Evolutionary conservation across 2,888 invertebrate species (phyloP), one percentile per base, ranked within the genome.

Genomic region (Amitus sp.): DNA sequence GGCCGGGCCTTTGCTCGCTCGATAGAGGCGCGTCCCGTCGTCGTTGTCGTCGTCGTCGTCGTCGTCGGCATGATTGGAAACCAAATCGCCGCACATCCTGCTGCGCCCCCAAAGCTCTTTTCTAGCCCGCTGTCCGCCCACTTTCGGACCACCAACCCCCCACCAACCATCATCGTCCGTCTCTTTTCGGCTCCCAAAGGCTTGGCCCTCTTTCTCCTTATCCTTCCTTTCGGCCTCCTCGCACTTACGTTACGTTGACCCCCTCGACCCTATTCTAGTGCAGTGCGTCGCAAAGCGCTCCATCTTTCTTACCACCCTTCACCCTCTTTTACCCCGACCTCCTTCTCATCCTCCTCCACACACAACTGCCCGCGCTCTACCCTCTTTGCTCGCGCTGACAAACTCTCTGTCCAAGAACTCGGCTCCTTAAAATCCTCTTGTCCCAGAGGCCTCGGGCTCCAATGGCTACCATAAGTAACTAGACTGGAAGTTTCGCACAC

Each of bases 41-140:
- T 80, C 79, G 79, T n/a, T n/a, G n/a, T n/a, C n/a, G n/a, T n/a
- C n/a, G n/a, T n/a, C n/a, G n/a, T n/a, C n/a, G n/a, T n/a, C n/a
- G n/a, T n/a, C n/a, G n/a, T n/a, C n/a, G n/a, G n/a, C 80, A 81
- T 82, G 81, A 81, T 82, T 82, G 81, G 81, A 82, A 81, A 82
- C 81, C 80, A 82, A 81, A 82, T 82, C 81, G 81, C 81, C 81
- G 81, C 80, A 81, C 81, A 80, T 80, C 79, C 80, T 80, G 54
- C 62, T 63, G 62, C 80, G 79, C 76, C 78, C 78, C 50, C 58
- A 49, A 50, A 78, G 79, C 76, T 78, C 78, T 75, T 62, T 62
- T 55, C 50, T 51, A 51, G 57, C 70, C 58, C 47, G 61, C 51
- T 57, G 54, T 51, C 47, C 45, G 48, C 53, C 52, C 46, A 65